Conservation (phyloP, 2,113 vertebrate species). For the Phalacrocorax aristotelis region DNA sequence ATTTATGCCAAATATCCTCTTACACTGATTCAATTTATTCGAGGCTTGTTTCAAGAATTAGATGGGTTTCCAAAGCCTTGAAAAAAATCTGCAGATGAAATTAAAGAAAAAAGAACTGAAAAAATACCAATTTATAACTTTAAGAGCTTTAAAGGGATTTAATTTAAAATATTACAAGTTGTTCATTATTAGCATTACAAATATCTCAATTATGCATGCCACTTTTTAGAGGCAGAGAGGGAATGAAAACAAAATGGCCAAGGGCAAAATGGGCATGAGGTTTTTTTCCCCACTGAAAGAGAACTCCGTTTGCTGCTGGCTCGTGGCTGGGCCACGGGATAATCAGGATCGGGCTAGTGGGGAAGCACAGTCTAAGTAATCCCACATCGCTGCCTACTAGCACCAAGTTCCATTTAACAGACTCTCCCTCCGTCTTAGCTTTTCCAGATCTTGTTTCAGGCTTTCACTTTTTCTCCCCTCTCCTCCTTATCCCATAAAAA, state of each 20-base stretch:
- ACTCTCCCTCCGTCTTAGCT: neutral
- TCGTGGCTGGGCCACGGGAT: neutral
- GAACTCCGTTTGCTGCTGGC: neutral
- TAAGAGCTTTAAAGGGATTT: slow-evolving; percentile 63
- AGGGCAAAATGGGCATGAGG: neutral
- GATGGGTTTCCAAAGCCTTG: slow-evolving; percentile 53
- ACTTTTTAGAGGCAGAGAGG: neutral
- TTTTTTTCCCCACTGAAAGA: rapidly evolving
- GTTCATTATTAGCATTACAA: slow-evolving; percentile 53
- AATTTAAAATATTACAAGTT: slow-evolving; percentile 69
- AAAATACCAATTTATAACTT: slow-evolving; percentile 61
- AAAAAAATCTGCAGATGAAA: slow-evolving; percentile 19
- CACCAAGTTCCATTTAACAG: neutral
- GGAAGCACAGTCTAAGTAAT: neutral
- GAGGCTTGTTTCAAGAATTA: slow-evolving; percentile 67
- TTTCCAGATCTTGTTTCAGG: neutral
- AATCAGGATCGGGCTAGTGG: neutral
- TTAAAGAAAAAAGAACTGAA: slow-evolving; percentile 42
- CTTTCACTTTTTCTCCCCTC: neutral
- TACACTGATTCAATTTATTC: slow-evolving; percentile 68
- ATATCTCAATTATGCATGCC: neutral
- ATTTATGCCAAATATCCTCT: slow-evolving; percentile 70
- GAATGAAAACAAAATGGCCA: neutral
- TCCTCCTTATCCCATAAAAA: neutral
- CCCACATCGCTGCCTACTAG: neutral